phyloP scores from a whole-genome alignment of 2,797 vertebrate genomes.

The Sus cebifrons region DNA sequence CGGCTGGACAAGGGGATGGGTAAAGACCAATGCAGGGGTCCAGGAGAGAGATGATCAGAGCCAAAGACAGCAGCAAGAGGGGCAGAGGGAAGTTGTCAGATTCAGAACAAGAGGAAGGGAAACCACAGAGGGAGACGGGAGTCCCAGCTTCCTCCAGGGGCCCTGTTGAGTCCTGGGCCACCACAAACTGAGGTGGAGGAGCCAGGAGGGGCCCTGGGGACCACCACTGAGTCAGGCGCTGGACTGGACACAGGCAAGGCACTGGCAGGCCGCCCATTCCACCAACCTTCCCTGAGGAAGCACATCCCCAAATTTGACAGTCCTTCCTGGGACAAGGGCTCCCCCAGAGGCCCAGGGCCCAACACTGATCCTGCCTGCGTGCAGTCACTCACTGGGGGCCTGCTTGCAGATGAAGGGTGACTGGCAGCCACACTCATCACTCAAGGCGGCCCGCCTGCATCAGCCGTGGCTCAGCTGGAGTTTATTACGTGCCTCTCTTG shows the following conservation, averaged over 20 bases:
- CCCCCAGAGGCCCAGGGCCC: not conserved
- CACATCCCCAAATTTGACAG: not conserved
- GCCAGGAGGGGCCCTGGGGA: not conserved
- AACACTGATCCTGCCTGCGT: not conserved
- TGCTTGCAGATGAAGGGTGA: not conserved
- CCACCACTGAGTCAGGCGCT: not conserved
- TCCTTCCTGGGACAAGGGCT: not conserved
- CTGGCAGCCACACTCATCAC: not conserved
- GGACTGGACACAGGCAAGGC: not conserved
- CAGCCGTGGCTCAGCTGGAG: not conserved
- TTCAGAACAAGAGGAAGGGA: not conserved
- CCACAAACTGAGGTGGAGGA: not conserved
- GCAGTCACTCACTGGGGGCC: not conserved
- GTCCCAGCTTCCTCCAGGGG: not conserved
- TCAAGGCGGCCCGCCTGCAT: fast-evolving
- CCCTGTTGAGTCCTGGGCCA: not conserved
- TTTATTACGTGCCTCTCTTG: not conserved
- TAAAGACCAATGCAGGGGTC: not conserved
- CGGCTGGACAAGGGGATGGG: not conserved
- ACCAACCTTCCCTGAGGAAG: not conserved
- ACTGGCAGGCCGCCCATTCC: not conserved
- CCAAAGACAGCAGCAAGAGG: not conserved
- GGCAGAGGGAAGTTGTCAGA: not conserved
- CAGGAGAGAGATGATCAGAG: not conserved
- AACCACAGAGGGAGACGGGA: not conserved